Percentiles rank a stretch among this genome's conserved stretches.
phyloP scores from a whole-genome alignment of 2,113 vertebrate species.

The Eira barbara region DNA sequence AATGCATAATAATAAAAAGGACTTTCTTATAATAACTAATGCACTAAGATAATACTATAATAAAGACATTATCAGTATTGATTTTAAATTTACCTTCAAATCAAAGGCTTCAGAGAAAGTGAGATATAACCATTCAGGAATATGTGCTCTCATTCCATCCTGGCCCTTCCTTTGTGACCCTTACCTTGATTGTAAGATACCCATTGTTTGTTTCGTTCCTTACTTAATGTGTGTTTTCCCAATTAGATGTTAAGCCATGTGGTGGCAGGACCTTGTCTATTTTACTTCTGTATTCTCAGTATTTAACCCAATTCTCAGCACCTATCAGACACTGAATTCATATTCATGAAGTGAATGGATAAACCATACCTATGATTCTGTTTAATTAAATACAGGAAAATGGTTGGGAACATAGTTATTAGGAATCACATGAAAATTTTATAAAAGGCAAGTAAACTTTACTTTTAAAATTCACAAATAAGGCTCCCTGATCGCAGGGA shows the following conservation, averaged over 20 bases:
- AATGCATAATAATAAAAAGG: not conserved
- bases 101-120: not conserved
- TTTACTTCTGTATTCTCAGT: not conserved
- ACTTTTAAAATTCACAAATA: conserved; percentile 43
- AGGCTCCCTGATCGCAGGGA: too few species aligned
- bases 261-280: not conserved
- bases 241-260: not conserved
- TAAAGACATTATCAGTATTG: not conserved
- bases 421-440: not conserved
- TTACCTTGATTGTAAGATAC: not conserved
- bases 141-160: not conserved
- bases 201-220: conserved; percentile 8
- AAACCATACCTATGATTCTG: conserved; percentile 18
- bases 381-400: conserved; percentile 39
- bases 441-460: conserved; percentile 7
- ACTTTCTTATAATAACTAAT: not conserved
- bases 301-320: conserved; percentile 1
- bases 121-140: not conserved
- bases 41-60: not conserved
- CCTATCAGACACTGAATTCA: not conserved
- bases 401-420: conserved; percentile 25
- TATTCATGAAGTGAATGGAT: conserved; percentile 25
- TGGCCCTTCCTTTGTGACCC: not conserved
- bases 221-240: not conserved
- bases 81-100: not conserved